phyloP scores from a whole-genome alignment of 2,888 invertebrate genomes.

The Dynastes maya region DNA sequence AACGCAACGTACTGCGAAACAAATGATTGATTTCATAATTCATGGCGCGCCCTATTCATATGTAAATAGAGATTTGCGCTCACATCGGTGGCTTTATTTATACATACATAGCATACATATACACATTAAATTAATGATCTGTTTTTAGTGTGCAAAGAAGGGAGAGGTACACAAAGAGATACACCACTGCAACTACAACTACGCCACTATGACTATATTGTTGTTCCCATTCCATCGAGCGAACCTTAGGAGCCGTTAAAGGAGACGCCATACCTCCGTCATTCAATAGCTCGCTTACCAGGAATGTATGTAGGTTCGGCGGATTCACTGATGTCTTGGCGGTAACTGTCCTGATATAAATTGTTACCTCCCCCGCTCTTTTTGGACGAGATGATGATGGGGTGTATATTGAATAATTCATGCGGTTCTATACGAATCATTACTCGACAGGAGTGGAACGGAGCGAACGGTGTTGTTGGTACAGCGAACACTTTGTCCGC shows the following conservation, averaged over 20 bases:
- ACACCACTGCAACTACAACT: constrained; percentile 18
- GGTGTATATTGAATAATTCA: constrained; percentile 68
- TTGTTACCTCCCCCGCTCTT: constrained; percentile 36
- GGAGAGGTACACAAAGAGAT: constrained; percentile 18
- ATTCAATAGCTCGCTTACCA: constrained; percentile 39
- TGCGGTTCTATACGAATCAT: constrained; percentile 69
- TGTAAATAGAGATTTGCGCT: constrained; percentile 59
- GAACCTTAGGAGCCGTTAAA: constrained; percentile 11
- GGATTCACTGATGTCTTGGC: constrained; percentile 20
- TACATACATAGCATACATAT: constrained; percentile 50
- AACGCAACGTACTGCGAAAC: constrained; percentile 55
- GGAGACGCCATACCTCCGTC: constrained; percentile 38
- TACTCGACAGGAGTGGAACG: constrained; percentile 60
- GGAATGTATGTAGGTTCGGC: background rate
- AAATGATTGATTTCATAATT: constrained; percentile 64
- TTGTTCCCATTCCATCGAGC: constrained; percentile 24
- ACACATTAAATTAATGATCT: constrained; percentile 62
- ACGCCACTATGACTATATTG: constrained; percentile 41
- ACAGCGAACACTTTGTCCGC: constrained; percentile 69
- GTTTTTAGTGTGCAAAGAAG: constrained; percentile 56
- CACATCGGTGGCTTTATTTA: constrained; percentile 60
- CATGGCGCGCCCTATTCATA: constrained; percentile 60
- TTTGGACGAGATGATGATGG: constrained; percentile 35
- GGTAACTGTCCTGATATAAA: constrained; percentile 40
- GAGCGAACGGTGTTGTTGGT: constrained; percentile 67